Percentiles rank a stretch among this genome's conserved stretches.
Conservation (phyloP, 2,113 vertebrate species). For the Lucifuga dentata region DNA sequence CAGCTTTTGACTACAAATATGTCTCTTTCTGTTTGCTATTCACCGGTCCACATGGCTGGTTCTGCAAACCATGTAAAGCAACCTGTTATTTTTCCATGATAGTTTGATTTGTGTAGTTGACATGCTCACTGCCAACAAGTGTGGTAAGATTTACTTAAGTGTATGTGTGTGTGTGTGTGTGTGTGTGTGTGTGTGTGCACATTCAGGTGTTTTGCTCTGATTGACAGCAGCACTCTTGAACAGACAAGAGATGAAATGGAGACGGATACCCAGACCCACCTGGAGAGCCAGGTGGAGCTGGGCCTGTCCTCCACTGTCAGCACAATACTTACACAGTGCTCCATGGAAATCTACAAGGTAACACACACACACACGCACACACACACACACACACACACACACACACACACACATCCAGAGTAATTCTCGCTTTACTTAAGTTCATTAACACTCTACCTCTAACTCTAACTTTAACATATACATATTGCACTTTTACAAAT, state of each 20-base stretch:
- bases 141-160: no score
- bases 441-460: slow-evolving; percentile 12
- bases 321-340: slow-evolving; percentile 96
- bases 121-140: slow-evolving; percentile 50
- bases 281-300: slow-evolving; percentile 96
- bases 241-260: slow-evolving; percentile 97
- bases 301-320: slow-evolving; percentile 97
- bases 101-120: slow-evolving; percentile 14
- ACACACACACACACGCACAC: slow-evolving; percentile 6
- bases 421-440: slow-evolving; percentile 7
- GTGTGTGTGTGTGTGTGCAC: neutral
- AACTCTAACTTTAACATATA: neutral
- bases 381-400: neutral
- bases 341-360: slow-evolving; percentile 95
- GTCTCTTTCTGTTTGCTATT: slow-evolving; percentile 52
- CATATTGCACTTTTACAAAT: no score
- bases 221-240: slow-evolving; percentile 96
- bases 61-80: slow-evolving; percentile 16
- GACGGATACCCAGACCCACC: slow-evolving; percentile 97
- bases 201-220: slow-evolving; percentile 94
- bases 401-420: neutral
- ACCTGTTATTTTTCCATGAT: slow-evolving; percentile 18
- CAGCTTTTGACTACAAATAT: slow-evolving; percentile 10
- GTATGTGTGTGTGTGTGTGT: slow-evolving; percentile 38
- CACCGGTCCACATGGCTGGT: slow-evolving; percentile 24